phyloP scores from a whole-genome alignment of 1,140 invertebrate species.

The Periplaneta americana region DNA sequence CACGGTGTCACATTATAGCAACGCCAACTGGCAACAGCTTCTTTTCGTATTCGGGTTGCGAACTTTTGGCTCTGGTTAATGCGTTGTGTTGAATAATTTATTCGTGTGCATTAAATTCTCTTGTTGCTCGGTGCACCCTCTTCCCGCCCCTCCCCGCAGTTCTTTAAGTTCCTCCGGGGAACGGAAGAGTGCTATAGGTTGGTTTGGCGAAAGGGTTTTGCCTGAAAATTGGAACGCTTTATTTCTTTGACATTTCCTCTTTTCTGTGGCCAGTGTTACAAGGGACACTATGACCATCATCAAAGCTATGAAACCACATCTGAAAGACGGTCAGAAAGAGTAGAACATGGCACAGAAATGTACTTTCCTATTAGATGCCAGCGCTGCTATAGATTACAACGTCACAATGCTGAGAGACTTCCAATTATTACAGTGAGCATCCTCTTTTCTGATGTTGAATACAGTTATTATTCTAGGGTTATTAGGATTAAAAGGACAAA shows the following conservation, averaged over 20 bases:
- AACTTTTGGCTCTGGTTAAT: not conserved
- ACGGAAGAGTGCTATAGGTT: not conserved
- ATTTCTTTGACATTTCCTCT: not conserved
- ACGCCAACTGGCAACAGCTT: not conserved
- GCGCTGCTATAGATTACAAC: no score
- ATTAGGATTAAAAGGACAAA: no score
- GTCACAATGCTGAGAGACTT: no score
- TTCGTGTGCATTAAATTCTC: not conserved
- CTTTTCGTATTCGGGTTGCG: not conserved
- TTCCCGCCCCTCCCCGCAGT: no score
- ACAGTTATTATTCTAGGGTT: no score
- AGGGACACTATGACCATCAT: not conserved
- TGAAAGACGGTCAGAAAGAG: not conserved
- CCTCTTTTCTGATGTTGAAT: no score
- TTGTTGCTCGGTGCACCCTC: not conserved
- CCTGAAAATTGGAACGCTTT: not conserved
- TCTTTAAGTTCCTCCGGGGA: no score
- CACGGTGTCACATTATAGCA: not conserved
- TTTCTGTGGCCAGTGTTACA: not conserved
- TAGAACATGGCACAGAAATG: not conserved
- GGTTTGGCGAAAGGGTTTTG: not conserved
- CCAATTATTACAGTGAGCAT: no score
- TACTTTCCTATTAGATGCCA: not conserved
- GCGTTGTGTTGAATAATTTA: not conserved
- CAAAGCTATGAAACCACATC: not conserved